A percentile compares a stretch with the other conserved stretches of the same genome.
These are phyloP conservation scores for Morone saxatilis DNA, from an alignment of 2,113 vertebrate species.

Conservation along the genomic window DNA sequence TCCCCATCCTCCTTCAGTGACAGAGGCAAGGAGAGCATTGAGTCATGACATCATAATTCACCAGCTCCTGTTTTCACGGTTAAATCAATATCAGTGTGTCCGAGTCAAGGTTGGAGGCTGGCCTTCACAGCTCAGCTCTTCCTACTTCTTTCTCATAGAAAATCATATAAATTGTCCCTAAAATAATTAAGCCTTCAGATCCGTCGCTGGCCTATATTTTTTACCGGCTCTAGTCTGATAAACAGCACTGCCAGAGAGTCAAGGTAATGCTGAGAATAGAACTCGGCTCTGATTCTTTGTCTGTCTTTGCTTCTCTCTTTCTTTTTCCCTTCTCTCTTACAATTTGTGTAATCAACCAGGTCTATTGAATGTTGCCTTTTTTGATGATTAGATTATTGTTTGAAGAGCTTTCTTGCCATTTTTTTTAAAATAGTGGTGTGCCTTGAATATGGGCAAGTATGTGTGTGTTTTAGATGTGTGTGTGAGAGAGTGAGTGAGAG, in stretches of 20 bases:
- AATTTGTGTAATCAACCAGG: slow-evolving; percentile 1
- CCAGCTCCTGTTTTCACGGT: slow-evolving; percentile 82
- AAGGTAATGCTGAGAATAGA: slow-evolving; percentile 74
- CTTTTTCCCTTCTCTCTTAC: not conserved
- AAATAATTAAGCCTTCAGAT: slow-evolving; percentile 85
- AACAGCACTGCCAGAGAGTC: slow-evolving; percentile 75
- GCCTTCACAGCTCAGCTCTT: slow-evolving; percentile 77
- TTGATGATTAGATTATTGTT: not conserved
- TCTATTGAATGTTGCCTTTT: not conserved
- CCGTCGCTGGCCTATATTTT: slow-evolving; percentile 75
- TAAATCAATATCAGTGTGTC: slow-evolving; percentile 85
- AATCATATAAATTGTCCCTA: slow-evolving; percentile 85
- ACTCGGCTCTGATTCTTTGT: slow-evolving; percentile 46
- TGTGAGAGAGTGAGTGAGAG: slow-evolving; percentile 13
- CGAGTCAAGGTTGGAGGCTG: slow-evolving; percentile 82
- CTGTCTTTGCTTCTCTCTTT: slow-evolving; percentile 17
- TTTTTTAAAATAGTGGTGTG: not conserved
- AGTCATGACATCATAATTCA: slow-evolving; percentile 86
- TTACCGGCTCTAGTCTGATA: slow-evolving; percentile 66
- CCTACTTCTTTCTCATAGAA: slow-evolving; percentile 78
- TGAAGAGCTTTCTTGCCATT: not conserved
- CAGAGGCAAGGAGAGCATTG: slow-evolving; percentile 80
- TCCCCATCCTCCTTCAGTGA: slow-evolving; percentile 72
- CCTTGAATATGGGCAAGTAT: slow-evolving; percentile 6
- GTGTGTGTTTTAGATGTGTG: not conserved